Evolutionary conservation across 2,888 invertebrate species (phyloP).

Genomic region (Saturnia pavonia): DNA sequence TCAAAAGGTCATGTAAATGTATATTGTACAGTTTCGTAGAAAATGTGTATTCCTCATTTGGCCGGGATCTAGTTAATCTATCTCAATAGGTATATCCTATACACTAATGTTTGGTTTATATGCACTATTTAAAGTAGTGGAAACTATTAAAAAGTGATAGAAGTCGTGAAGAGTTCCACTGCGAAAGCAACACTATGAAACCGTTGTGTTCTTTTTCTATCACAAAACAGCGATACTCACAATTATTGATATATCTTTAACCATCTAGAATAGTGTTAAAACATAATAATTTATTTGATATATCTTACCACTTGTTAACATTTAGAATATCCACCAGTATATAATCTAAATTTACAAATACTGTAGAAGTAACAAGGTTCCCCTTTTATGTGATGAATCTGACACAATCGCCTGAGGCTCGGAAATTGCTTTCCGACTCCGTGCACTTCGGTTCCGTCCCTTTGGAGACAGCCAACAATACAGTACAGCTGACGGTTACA

Average conservation of each 20-base stretch:
- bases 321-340: neutral
- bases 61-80: neutral
- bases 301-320: neutral
- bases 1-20: neutral
- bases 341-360: neutral
- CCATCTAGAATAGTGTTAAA: too few species aligned
- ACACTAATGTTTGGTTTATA: too few species aligned
- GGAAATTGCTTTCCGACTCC: slow-evolving; percentile 28
- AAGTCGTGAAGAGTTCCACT: too few species aligned
- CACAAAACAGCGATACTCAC: too few species aligned
- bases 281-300: neutral
- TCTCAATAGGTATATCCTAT: too few species aligned
- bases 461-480: neutral
- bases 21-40: neutral
- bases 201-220: too few species aligned
- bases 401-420: slow-evolving; percentile 31
- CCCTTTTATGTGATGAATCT: slow-evolving; percentile 24
- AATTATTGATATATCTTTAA: too few species aligned
- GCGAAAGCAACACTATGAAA: too few species aligned
- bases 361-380: neutral
- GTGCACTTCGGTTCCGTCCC: slow-evolving; percentile 2
- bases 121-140: too few species aligned
- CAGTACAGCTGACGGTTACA: neutral
- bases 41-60: neutral
- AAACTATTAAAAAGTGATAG: too few species aligned